phyloP scores from a whole-genome alignment of 2,797 vertebrate species.

The Lutjanus argentimaculatus region DNA sequence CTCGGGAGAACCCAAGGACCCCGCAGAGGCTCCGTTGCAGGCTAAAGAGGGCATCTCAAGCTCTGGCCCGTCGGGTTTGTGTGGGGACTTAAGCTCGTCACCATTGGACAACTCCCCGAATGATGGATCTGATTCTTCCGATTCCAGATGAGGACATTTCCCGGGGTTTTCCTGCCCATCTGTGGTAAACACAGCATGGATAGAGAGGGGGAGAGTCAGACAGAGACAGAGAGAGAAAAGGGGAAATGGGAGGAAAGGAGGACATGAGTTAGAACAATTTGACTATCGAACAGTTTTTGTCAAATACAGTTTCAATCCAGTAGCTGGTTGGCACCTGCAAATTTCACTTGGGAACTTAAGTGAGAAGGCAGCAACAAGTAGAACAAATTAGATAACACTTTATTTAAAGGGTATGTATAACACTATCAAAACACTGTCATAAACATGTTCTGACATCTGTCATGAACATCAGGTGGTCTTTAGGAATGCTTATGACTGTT shows the following conservation, averaged over 20 bases:
- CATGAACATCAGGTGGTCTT: no score
- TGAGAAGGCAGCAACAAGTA: constrained; percentile 28
- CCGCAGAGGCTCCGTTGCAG: constrained; percentile 81
- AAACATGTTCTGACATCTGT: no score
- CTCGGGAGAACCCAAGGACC: constrained; percentile 83
- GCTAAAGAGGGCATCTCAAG: constrained; percentile 79
- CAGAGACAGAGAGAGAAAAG: constrained; percentile 20
- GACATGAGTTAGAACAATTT: constrained; percentile 57
- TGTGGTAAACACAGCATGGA: constrained; percentile 75
- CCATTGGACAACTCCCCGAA: constrained; percentile 95
- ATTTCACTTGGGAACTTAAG: constrained; percentile 17
- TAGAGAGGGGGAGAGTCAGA: constrained; percentile 28
- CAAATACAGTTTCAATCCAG: constrained; percentile 44
- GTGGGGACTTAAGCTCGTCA: constrained; percentile 94
- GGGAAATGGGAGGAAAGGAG: constrained; percentile 39
- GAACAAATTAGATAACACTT: not conserved
- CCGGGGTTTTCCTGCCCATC: constrained; percentile 91
- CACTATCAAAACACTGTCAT: no score
- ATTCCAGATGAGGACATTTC: constrained; percentile 98
- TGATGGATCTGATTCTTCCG: constrained; percentile 94
- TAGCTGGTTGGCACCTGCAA: constrained; percentile 52
- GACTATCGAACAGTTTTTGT: not conserved
- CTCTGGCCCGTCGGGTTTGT: constrained; percentile 86
- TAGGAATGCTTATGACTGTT: no score
- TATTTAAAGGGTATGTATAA: no score